Percentiles rank a stretch among this genome's conserved stretches.
These are phyloP conservation scores for Platichthys flesus DNA, from an alignment of 2,113 vertebrate genomes.

Conservation along the genomic window DNA sequence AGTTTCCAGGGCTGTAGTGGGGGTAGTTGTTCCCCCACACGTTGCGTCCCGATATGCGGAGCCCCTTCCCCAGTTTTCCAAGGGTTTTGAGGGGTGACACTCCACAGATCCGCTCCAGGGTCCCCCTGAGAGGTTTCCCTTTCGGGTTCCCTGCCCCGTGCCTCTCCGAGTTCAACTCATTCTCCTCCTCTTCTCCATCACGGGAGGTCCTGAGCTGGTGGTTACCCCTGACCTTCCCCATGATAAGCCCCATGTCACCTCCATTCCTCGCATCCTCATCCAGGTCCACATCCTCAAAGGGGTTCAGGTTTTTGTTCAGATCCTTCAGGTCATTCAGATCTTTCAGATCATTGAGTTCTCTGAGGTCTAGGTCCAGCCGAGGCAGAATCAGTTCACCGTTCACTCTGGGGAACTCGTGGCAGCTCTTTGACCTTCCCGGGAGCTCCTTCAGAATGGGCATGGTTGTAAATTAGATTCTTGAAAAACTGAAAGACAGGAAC, in stretches of 20 bases:
- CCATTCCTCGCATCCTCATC: conserved; percentile 71
- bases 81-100: conserved; percentile 87
- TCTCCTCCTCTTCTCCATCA: conserved; percentile 82
- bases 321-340: conserved; percentile 76
- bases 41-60: conserved; percentile 80
- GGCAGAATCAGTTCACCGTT: conserved; percentile 82
- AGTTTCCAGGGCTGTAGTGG: conserved; percentile 74
- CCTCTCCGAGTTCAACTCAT: conserved; percentile 80
- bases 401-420: conserved; percentile 72
- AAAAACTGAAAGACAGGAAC: conserved; percentile 56
- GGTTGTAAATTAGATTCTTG: conserved; percentile 46
- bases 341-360: conserved; percentile 72
- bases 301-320: conserved; percentile 83
- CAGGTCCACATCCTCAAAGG: conserved; percentile 84
- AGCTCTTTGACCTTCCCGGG: conserved; percentile 80
- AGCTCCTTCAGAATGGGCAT: conserved; percentile 90
- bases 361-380: conserved; percentile 75
- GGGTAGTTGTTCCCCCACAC: conserved; percentile 75
- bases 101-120: conserved; percentile 88
- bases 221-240: conserved; percentile 66
- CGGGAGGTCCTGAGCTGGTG: conserved; percentile 74
- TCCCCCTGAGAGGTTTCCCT: conserved; percentile 82
- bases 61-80: conserved; percentile 82
- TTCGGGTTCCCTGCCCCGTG: conserved; percentile 74
- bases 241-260: conserved; percentile 71